Evolutionary conservation across 1,140 invertebrate genomes (phyloP), one percentile per base, ranked within the genome.

Genomic region (Nephotettix cincticeps): DNA sequence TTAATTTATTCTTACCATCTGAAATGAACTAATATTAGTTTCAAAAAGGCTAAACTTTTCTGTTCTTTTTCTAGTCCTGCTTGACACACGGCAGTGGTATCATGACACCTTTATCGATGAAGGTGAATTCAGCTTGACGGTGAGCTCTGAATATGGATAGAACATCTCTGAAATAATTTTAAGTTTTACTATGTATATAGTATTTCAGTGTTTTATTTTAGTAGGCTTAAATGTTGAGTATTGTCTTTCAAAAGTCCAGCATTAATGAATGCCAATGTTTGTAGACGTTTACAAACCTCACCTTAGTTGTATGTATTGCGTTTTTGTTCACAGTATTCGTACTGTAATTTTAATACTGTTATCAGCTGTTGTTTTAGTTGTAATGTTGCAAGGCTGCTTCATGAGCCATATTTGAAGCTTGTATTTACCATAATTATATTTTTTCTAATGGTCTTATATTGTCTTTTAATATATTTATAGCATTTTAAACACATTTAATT

Each of bases 21-120:
- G n/a, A n/a, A 11, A 11, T 43, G n/a, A 43, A 43, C 40, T n/a
- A 11, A 43, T 9, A 43, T 43, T 43, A n/a, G 9, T 43, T 43
- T 9, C 40, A 43, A 43, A 43, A 43, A 43, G 40, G 40, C n/a
- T 43, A 43, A 43, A 36, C 76, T 73, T 64, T 72, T 43, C 67
- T n/a, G n/a, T 74, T 70, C 61, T 76, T 66, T 73, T 86, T 86
- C 73, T 86, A 88, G 88, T 95, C 70, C 81, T 95, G 54, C 80
- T 98, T 71, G 95, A 98, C 80, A 97, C 95, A 0, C 89, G 96
- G 77, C 87, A 93, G 71, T 98, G 96, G 95, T 97, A 95, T 81
- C 95, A 97, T 83, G 88, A 91, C 32, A 98, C 95, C 43, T 85
- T 84, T 69, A 92, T 96, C 58, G 86, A 92, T 56, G 90, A 92